Evolutionary conservation across 2,888 invertebrate species (phyloP).

Genomic region (Ptilodon capucinus): DNA sequence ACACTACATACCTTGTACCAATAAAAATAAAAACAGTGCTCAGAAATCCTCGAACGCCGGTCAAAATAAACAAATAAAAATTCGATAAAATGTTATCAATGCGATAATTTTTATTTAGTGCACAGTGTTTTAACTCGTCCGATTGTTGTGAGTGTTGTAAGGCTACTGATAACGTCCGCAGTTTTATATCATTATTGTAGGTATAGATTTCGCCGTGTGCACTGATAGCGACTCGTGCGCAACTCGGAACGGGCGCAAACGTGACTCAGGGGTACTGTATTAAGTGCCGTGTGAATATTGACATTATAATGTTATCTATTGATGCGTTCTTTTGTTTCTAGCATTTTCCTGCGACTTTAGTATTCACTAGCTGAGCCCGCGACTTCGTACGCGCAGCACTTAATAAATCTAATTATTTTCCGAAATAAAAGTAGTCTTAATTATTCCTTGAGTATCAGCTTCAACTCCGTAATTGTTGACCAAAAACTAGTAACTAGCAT

Average conservation of each 20-base stretch:
- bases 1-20: constrained; percentile 2
- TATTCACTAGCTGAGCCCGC: no score
- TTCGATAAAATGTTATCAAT: constrained; percentile 6
- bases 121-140: not conserved
- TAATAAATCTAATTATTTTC: no score
- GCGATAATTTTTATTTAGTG: not conserved
- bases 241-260: constrained; percentile 21
- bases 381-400: no score
- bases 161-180: constrained; percentile 11
- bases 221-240: constrained; percentile 16
- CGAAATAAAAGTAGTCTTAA: no score
- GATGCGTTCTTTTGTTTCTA: not conserved
- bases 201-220: not conserved
- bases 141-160: constrained; percentile 2
- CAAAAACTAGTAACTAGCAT: no score
- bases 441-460: no score
- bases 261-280: constrained; percentile 9
- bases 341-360: not conserved
- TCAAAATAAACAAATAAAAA: constrained; percentile 6
- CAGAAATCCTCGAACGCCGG: not conserved
- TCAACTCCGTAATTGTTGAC: no score
- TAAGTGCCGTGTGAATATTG: constrained; percentile 21
- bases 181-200: not conserved
- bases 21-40: not conserved
- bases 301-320: not conserved